Evolutionary conservation across 2,113 vertebrate genomes (phyloP), one percentile per base, ranked within the genome.

Genomic region (Abramis brama): DNA sequence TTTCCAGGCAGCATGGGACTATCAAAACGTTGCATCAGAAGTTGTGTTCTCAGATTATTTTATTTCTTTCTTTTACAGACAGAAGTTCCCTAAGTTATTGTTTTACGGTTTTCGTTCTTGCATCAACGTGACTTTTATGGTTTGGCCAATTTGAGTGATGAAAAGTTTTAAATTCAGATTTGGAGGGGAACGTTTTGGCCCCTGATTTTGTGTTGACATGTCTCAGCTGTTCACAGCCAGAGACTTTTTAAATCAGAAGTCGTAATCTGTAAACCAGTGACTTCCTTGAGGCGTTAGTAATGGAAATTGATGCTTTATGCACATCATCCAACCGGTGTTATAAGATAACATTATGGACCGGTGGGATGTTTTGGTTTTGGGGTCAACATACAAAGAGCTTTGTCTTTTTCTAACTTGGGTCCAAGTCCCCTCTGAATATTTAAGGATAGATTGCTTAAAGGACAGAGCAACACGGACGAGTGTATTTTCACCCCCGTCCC

Each of bases 361-460:
- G 62, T 70, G 62, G 1, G 5, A 36, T n/a, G 15, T 82, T 70
- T 81, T 66, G 43, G 60, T 39, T 66, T 55, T n/a, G 60, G 80
- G 64, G 43, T 70, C 45, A 50, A 82, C 60, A 13, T 70, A 47
- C n/a, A 33, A 70, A 82, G 73, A 87, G 79, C 62, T 39, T 75
- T 50, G 66, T 55, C 30, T 55, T 75, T 81, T 75, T 25, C 36
- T 6, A 36, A 64, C 30, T 82, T 17, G 75, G 80, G 88, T 79
- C 86, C 86, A 83, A 83, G 71, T 91, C 87, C 88, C 88, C 83
- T 86, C 21, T 36, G 39, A 88, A 90, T 91, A 90, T 93, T 91
- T 92, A 79, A 90, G 90, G 89, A 90, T 90, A 93, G 91, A 93
- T 91, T 92, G 93, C 92, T 70, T 70, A 36, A 82, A 57, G 93